A percentile compares a stretch with the other conserved stretches of the same genome.
Conservation (phyloP, 2,797 vertebrate genomes). For the Protonibea diacanthus region DNA sequence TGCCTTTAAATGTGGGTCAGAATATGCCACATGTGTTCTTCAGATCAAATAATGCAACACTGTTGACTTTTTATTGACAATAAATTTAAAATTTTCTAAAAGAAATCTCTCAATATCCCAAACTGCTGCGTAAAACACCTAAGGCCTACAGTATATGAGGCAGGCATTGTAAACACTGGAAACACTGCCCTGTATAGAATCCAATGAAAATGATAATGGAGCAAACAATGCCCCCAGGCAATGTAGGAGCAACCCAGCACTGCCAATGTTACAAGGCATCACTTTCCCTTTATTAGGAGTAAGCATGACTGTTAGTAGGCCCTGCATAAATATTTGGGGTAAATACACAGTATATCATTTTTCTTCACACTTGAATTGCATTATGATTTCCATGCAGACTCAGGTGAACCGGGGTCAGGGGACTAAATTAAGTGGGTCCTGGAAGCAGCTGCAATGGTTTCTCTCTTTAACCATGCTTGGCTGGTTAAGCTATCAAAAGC, state of each 20-base stretch:
- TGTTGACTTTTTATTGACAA: constrained; percentile 70
- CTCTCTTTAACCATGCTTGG: constrained; percentile 99
- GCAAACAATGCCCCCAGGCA: constrained; percentile 84
- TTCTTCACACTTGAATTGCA: constrained; percentile 97
- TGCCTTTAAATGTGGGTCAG: constrained; percentile 45
- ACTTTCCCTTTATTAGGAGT: constrained; percentile 87
- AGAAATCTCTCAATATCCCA: constrained; percentile 68
- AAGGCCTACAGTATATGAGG: constrained; percentile 72
- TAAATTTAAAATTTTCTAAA: constrained; percentile 63
- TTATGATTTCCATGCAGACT: constrained; percentile 98
- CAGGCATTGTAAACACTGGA: constrained; percentile 78
- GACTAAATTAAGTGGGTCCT: constrained; percentile 97
- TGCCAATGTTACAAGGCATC: constrained; percentile 85
- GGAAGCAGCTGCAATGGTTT: constrained; percentile 96
- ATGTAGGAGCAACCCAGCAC: constrained; percentile 75
- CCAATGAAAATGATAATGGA: constrained; percentile 87
- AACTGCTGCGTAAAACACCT: constrained; percentile 69
- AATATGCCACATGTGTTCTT: constrained; percentile 45
- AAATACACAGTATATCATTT: constrained; percentile 99
- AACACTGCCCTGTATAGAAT: constrained; percentile 77
- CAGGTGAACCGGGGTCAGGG: constrained; percentile 98
- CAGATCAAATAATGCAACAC: constrained; percentile 45
- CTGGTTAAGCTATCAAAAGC: constrained; percentile 98
- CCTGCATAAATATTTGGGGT: constrained; percentile 96
- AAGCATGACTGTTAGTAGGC: constrained; percentile 91